Base-by-base conservation (phyloP, 2,113 vertebrate genomes). In the Puffinus mauretanicus region DNA sequence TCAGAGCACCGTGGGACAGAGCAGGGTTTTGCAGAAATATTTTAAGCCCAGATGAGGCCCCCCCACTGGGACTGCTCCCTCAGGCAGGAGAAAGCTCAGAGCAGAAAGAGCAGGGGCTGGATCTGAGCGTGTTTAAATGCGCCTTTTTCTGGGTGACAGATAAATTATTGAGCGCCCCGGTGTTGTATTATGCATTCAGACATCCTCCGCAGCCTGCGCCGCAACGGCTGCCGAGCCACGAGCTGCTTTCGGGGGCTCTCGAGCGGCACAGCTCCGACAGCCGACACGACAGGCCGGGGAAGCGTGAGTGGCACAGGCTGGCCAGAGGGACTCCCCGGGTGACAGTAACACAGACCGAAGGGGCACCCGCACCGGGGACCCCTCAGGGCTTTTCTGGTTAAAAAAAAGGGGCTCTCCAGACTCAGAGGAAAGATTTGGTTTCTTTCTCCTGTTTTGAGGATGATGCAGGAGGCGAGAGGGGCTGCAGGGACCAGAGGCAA, bases 71-170 rank as follows among this genome's bases (percentile, higher is more conserved):
- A 24, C 71, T 29, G 40, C 38, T 61, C 58, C 67, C 30, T 32
- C 32, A 6, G 19, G 79, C 72, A 76, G 71, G 54, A 51, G 60
- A 34, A 24, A 34, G 84, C 51, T 49, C 26, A 11, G 65, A 81
- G 86, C 52, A 73, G 46, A 25, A 78, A 61, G 78, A 70, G 76
- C 29, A 73, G 84, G 52, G 65, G 84, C 32, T 82, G 91, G 67
- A 16, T 66, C 34, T 6, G 6, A 71, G 69, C 5, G 1, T 3
- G 86, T 19, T 47, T 19, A 7, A 86, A n/a, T 8, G 78, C 7
- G 94, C 47, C 71, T 49, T 38, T 34, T 92, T 69, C 88, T 90
- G 93, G 87, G 95, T 88, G 94, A 82, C 83, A 80, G 88, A 93
- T 95, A 29, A 94, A 96, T 96, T 91, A 88, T 77, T 83, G 95